Evolutionary conservation across 1,140 invertebrate species (phyloP).

Genomic region (Polypedilum pembai): DNA sequence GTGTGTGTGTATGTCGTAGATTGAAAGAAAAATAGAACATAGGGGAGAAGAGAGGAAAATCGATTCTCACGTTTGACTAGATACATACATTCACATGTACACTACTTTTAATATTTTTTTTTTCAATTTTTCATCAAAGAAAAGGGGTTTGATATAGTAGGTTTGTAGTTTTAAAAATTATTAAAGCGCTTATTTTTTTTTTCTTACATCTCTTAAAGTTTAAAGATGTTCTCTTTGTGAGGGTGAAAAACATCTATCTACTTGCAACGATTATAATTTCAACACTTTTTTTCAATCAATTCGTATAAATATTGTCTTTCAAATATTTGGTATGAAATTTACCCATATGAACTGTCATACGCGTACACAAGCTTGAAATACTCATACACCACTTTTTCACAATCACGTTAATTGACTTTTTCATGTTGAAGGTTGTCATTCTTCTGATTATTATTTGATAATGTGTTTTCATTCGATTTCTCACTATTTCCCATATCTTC

Average conservation of each 20-base stretch:
- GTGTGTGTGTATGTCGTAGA: not conserved
- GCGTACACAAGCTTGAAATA: too few relatives aligned
- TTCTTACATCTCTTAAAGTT: too few relatives aligned
- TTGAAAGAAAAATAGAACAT: not conserved
- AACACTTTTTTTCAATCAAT: not conserved
- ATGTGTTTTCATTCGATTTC: not conserved
- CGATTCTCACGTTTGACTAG: slow-evolving; percentile 11
- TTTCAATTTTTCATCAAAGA: not conserved
- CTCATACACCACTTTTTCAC: not conserved
- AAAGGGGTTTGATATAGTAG: not conserved
- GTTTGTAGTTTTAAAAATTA: not conserved
- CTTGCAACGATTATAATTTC: too few relatives aligned
- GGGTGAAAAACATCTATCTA: too few relatives aligned
- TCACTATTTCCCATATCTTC: not conserved
- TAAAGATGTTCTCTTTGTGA: too few relatives aligned
- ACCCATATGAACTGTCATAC: not conserved
- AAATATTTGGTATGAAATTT: not conserved
- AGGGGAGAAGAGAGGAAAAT: not conserved
- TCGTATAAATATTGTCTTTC: slow-evolving; percentile 11
- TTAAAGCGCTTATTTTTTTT: not conserved
- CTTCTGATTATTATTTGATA: not conserved
- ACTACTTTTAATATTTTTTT: not conserved
- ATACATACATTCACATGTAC: not conserved
- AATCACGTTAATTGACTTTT: slow-evolving; percentile 10
- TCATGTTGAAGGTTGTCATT: not conserved